phyloP scores from a whole-genome alignment of 1,140 invertebrate species.

The Camponotus pennsylvanicus region DNA sequence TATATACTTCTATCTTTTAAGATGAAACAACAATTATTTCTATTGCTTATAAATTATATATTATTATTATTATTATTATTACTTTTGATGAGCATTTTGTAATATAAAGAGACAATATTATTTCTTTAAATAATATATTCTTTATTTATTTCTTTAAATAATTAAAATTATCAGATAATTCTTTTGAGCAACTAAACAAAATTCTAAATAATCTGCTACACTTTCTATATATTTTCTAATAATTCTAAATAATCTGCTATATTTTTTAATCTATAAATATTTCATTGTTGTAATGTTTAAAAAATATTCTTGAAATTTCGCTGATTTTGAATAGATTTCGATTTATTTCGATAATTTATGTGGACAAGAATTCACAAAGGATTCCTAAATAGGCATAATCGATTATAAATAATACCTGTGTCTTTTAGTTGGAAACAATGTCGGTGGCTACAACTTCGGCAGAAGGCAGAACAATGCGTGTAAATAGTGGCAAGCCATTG shows the following conservation, averaged over 20 bases:
- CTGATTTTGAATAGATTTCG: no score
- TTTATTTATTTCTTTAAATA: not conserved
- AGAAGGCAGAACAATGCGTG: constrained; percentile 66
- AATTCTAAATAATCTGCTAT: no score
- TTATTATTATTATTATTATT: constrained; percentile 12
- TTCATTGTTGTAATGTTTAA: not conserved
- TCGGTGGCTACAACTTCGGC: constrained; percentile 75
- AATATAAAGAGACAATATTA: not conserved
- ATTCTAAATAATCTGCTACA: not conserved
- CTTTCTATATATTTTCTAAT: not conserved
- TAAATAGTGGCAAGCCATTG: constrained; percentile 64
- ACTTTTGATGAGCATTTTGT: not conserved
- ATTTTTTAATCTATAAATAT: not conserved
- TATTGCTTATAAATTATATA: not conserved
- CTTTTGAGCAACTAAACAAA: no score
- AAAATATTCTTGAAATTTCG: not conserved
- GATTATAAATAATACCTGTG: constrained; percentile 22
- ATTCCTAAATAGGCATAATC: not conserved
- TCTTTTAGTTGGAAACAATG: constrained; percentile 76
- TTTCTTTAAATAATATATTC: not conserved
- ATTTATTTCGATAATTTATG: not conserved
- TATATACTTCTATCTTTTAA: not conserved
- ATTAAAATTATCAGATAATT: not conserved
- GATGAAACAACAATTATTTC: not conserved
- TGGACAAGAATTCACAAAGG: not conserved